phyloP scores from a whole-genome alignment of 2,888 invertebrate genomes.

The Rotaria magnacalcarata region DNA sequence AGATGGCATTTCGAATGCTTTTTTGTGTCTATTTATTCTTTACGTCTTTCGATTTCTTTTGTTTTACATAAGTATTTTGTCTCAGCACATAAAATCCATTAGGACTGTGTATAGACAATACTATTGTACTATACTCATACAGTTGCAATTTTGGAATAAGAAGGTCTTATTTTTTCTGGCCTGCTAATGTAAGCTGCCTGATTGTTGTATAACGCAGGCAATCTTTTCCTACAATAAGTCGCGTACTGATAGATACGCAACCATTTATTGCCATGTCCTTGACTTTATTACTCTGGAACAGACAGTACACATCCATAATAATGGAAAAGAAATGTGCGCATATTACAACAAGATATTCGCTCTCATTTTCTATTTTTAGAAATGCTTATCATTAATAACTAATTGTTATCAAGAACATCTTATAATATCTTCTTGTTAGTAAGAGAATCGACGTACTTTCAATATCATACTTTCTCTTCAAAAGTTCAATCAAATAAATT shows the following conservation, averaged over 20 bases:
- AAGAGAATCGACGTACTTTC: background rate
- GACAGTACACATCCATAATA: background rate
- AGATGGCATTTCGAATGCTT: background rate
- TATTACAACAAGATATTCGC: background rate
- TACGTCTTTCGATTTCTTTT: background rate
- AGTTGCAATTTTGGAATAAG: background rate
- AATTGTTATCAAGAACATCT: background rate
- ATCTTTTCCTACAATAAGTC: background rate
- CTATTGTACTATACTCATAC: background rate
- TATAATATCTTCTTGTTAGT: background rate
- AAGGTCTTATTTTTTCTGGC: background rate
- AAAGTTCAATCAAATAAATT: background rate
- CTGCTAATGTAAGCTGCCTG: background rate
- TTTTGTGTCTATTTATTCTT: background rate
- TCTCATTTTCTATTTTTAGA: background rate
- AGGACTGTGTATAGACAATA: background rate
- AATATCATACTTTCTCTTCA: background rate
- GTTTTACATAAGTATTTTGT: background rate
- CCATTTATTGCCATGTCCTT: background rate
- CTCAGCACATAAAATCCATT: background rate
- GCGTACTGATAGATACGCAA: background rate
- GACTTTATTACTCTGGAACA: background rate
- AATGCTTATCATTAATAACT: background rate
- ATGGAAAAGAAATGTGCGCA: background rate
- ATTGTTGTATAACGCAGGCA: background rate